phyloP scores from a whole-genome alignment of 2,888 invertebrate genomes.

The Phania funesta region DNA sequence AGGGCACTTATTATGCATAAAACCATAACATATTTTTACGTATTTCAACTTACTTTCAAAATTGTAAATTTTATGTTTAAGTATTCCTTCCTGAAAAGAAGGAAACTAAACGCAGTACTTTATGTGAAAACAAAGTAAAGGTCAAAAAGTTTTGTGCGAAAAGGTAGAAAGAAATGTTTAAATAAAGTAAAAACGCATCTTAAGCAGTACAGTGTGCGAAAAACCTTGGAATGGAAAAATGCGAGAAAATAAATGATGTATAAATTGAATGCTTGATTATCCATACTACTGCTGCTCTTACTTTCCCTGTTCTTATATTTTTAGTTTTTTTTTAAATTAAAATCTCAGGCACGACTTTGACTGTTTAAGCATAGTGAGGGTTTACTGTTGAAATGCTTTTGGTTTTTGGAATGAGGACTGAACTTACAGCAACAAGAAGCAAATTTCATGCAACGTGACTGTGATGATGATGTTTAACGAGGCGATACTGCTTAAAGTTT shows the following conservation, averaged over 20 bases:
- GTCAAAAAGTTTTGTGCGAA: conserved; percentile 30
- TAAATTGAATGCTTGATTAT: conserved; percentile 59
- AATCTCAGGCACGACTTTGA: conserved; percentile 54
- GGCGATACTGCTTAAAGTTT: conserved; percentile 49
- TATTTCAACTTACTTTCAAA: neutral
- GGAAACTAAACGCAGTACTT: neutral
- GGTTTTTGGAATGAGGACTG: neutral
- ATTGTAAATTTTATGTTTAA: neutral
- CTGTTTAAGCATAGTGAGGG: conserved; percentile 36
- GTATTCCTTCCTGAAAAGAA: neutral
- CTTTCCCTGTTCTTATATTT: conserved; percentile 34
- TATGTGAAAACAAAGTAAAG: conserved; percentile 26
- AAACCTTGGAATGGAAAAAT: neutral
- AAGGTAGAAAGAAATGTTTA: neutral
- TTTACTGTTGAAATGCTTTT: conserved; percentile 1
- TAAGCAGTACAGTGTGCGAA: neutral
- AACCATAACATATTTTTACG: neutral
- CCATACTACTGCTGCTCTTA: conserved; percentile 31
- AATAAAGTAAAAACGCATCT: too few relatives aligned
- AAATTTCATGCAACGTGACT: conserved; percentile 50
- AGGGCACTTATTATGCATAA: neutral
- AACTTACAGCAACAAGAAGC: conserved; percentile 16
- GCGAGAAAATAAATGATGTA: conserved; percentile 54
- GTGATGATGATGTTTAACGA: conserved; percentile 44
- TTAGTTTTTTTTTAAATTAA: conserved; percentile 16